phyloP scores from a whole-genome alignment of 1,140 invertebrate species.

The Whitmania pigra region DNA sequence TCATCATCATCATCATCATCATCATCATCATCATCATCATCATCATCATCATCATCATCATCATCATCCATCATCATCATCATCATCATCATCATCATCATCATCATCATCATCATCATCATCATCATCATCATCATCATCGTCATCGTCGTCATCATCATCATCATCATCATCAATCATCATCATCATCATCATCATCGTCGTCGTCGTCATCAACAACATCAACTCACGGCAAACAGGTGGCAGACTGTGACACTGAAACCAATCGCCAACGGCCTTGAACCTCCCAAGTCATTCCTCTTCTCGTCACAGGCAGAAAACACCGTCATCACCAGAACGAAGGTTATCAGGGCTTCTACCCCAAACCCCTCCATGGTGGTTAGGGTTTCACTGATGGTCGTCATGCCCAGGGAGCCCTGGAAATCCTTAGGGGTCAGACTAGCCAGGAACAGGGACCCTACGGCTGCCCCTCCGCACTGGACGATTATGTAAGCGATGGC shows the following conservation, averaged over 20 bases:
- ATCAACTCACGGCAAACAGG: slow-evolving; percentile 51
- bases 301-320: slow-evolving; percentile 68
- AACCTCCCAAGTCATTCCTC: slow-evolving; percentile 67
- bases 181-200: not conserved
- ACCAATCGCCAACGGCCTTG: slow-evolving; percentile 74
- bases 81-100: too few species aligned
- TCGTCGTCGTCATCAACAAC: not conserved
- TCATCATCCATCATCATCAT: too few species aligned
- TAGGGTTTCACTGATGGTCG: slow-evolving; percentile 36
- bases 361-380: slow-evolving; percentile 54
- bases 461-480: slow-evolving; percentile 56
- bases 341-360: slow-evolving; percentile 73
- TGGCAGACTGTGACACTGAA: slow-evolving; percentile 67
- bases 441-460: slow-evolving; percentile 59
- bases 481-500: slow-evolving; percentile 35
- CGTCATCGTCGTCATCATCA: too few species aligned
- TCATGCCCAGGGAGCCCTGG: slow-evolving; percentile 47
- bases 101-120: not conserved
- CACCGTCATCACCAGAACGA: slow-evolving; percentile 73
- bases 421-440: slow-evolving; percentile 43
- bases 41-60: not conserved
- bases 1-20: too few species aligned
- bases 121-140: not conserved
- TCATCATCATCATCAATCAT: not conserved
- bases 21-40: not conserved